Evolutionary conservation across 2,888 invertebrate genomes (phyloP), one percentile per base, ranked within the genome.

Genomic region (Cerastis rubricosa): DNA sequence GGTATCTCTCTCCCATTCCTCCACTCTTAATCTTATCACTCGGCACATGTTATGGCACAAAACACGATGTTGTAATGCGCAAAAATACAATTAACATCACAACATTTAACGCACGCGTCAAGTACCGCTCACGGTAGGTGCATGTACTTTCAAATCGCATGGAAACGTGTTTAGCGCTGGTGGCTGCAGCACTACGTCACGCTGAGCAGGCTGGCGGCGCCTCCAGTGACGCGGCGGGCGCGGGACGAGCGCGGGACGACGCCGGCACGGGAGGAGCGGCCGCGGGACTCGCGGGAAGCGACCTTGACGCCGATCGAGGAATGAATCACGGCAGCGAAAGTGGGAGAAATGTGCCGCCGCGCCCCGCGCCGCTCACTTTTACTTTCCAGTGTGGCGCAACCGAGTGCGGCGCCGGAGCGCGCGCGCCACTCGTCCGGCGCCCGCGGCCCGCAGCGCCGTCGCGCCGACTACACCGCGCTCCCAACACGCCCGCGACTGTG

Each of bases 311-410:
- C 84, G 86, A 78, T 72, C 91, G 92, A 89, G 89, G 91, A 92
- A 89, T 94, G 96, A 96, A 95, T 96, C 96, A 96, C 95, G 87
- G 92, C 94, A 94, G 96, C 95, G 96, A 96, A 96, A 97, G 96
- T 97, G 96, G 97, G 96, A 96, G 96, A 96, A 96, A 96, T 95
- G 96, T 93, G 92, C 90, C 91, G 91, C 92, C 95, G 94, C 95
- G 94, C 94, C 94, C 94, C 94, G 95, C 95, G 93, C 95, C 94
- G 92, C 94, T 96, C 94, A 96, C 96, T 96, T 96, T 96, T 96
- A 96, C 96, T 97, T 96, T 96, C 96, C 92, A 94, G 93, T 94
- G 95, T 96, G 96, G 95, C 96, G 96, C 96, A 96, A 96, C 94
- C 94, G 94, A 93, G 92, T 91, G 93, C 94, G 94, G 93, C 94